Evolutionary conservation across 2,888 invertebrate species (phyloP).

Genomic region (Caenorhabditis sp.): DNA sequence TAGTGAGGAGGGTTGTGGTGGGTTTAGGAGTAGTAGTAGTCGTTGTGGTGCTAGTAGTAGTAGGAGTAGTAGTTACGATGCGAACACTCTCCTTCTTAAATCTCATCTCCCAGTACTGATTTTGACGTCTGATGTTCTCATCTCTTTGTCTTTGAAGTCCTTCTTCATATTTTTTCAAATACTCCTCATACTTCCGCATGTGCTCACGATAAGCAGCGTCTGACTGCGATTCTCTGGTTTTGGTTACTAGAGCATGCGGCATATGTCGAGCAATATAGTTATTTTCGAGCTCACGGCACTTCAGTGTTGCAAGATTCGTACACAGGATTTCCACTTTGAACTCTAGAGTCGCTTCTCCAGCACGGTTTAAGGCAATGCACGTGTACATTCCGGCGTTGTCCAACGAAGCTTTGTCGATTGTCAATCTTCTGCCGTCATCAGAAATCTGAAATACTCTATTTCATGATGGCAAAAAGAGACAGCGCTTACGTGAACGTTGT

Average conservation of each 20-base stretch:
- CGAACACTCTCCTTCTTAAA: slow-evolving; percentile 27
- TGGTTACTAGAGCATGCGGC: slow-evolving; percentile 57
- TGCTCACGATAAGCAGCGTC: slow-evolving; percentile 55
- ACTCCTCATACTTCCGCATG: slow-evolving; percentile 58
- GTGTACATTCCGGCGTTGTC: slow-evolving; percentile 86
- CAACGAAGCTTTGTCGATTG: slow-evolving; percentile 75
- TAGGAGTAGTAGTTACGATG: slow-evolving; percentile 23
- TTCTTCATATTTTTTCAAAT: slow-evolving; percentile 62
- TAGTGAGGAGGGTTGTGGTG: not conserved
- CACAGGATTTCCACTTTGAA: slow-evolving; percentile 86
- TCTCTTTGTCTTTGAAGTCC: slow-evolving; percentile 48
- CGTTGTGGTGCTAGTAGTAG: slow-evolving; percentile 21
- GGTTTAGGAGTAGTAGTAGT: slow-evolving; percentile 15
- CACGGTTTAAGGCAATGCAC: slow-evolving; percentile 87
- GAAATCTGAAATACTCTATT: slow-evolving; percentile 70
- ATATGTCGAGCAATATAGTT: slow-evolving; percentile 65
- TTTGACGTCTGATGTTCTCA: slow-evolving; percentile 50
- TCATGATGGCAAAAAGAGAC: too few relatives aligned
- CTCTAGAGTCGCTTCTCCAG: slow-evolving; percentile 87
- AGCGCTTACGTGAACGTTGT: slow-evolving; percentile 47
- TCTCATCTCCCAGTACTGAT: slow-evolving; percentile 54
- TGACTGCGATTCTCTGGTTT: slow-evolving; percentile 44
- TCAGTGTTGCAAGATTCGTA: slow-evolving; percentile 77
- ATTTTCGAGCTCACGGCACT: slow-evolving; percentile 75
- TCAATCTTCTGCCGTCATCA: slow-evolving; percentile 74